These are phyloP conservation scores for Alviniconcha strummeri DNA, from an alignment of 2,888 invertebrate genomes.

Conservation along the genomic window DNA sequence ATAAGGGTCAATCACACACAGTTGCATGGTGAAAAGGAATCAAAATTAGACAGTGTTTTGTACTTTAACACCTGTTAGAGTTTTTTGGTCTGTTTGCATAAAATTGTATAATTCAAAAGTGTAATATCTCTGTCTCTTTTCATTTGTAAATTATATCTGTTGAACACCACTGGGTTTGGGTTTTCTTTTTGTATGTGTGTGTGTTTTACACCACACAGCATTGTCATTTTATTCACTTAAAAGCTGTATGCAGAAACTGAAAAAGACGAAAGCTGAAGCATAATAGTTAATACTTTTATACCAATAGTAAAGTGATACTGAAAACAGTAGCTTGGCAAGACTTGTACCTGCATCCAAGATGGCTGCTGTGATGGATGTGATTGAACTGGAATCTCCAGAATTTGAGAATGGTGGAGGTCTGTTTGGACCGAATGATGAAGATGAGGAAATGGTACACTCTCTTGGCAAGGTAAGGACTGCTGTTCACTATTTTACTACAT, in stretches of 20 bases:
- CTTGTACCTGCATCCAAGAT: constrained; percentile 31
- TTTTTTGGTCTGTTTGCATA: background rate
- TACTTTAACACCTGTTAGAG: background rate
- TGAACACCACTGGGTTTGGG: too few species aligned
- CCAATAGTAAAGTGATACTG: too few species aligned
- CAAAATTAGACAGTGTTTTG: background rate
- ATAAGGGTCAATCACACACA: background rate
- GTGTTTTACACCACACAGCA: too few species aligned
- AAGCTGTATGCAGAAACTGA: too few species aligned
- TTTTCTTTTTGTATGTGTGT: too few species aligned
- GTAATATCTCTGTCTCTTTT: background rate
- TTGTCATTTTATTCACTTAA: too few species aligned
- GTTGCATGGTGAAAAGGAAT: background rate
- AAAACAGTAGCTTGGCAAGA: too few species aligned
- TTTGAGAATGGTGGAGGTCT: constrained; percentile 60
- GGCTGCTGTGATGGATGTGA: constrained; percentile 53
- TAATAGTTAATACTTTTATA: too few species aligned
- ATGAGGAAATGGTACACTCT: constrained; percentile 54
- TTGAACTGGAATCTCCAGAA: constrained; percentile 42
- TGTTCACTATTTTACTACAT: background rate
- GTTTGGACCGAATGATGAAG: constrained; percentile 60
- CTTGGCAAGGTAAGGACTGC: constrained; percentile 54
- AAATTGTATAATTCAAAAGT: background rate
- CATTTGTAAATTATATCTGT: too few species aligned
- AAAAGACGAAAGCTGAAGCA: too few species aligned